A percentile compares a stretch with the other conserved stretches of the same genome.
Conservation (phyloP, 2,797 vertebrate species). For the Schizothorax lantsangensis region DNA sequence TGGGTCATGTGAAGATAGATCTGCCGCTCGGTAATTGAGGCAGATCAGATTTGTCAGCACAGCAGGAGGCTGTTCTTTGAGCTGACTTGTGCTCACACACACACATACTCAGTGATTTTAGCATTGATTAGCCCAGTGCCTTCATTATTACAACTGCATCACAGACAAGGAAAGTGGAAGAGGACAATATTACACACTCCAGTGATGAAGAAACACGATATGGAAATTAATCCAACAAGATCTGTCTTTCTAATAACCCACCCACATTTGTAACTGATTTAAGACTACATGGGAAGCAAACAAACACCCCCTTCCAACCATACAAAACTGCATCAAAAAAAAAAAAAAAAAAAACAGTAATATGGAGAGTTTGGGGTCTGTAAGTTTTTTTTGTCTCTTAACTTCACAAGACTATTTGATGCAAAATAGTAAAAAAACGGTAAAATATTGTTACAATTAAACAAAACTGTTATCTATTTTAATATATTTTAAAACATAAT, state of each 20-base stretch:
- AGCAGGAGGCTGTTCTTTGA: constrained; percentile 75
- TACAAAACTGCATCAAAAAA: background rate
- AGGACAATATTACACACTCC: constrained; percentile 15
- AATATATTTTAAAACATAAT: too few relatives aligned
- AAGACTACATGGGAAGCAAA: background rate
- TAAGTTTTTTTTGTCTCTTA: background rate
- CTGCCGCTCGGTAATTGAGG: constrained; percentile 76
- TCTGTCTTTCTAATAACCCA: constrained; percentile 2
- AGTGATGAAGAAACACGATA: background rate
- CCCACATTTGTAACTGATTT: constrained; percentile 1
- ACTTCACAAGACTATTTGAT: background rate
- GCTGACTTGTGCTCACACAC: constrained; percentile 56
- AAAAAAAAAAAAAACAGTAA: background rate
- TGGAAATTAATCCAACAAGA: background rate
- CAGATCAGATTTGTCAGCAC: constrained; percentile 71
- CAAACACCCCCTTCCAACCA: background rate
- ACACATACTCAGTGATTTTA: constrained; percentile 36
- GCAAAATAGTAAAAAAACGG: background rate
- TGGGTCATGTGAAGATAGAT: constrained; percentile 74
- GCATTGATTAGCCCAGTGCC: constrained; percentile 20
- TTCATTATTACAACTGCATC: constrained; percentile 17
- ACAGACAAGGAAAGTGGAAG: background rate
- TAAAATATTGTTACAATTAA: background rate
- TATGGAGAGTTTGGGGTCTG: background rate
- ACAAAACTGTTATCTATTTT: too few relatives aligned